Evolutionary conservation across 2,113 vertebrate genomes (phyloP).

Genomic region (Coreoperca whiteheadi): DNA sequence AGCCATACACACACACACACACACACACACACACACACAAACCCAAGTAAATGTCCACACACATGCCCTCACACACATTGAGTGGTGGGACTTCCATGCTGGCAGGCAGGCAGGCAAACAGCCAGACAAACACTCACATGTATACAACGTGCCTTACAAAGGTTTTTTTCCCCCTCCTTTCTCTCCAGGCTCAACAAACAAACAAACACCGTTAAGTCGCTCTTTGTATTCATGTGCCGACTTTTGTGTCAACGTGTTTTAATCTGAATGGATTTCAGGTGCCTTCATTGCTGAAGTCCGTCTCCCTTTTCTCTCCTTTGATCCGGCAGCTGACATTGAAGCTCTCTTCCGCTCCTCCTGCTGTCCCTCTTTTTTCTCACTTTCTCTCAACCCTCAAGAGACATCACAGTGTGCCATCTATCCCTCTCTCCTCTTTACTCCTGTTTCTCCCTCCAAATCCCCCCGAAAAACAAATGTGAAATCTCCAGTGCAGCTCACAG

Average conservation of each 20-base stretch:
- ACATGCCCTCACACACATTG: no score
- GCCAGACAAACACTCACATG: conserved; percentile 55
- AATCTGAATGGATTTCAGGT: conserved; percentile 68
- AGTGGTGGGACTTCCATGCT: conserved; percentile 43
- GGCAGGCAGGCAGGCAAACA: conserved; percentile 50
- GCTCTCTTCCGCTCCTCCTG: background rate
- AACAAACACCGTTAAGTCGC: conserved; percentile 48
- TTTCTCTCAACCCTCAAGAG: conserved; percentile 43
- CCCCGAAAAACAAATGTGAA: background rate
- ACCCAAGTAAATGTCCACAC: conserved; percentile 18
- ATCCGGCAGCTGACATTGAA: conserved; percentile 45
- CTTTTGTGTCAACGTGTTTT: conserved; percentile 57
- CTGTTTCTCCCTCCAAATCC: background rate
- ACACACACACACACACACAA: conserved; percentile 30
- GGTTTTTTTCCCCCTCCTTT: conserved; percentile 2
- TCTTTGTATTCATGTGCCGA: conserved; percentile 61
- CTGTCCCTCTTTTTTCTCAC: conserved; percentile 8
- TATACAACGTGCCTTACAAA: conserved; percentile 29
- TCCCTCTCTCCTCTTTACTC: conserved; percentile 35
- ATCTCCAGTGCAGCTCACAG: conserved; percentile 3
- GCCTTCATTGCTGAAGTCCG: conserved; percentile 36
- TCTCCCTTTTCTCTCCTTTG: conserved; percentile 14
- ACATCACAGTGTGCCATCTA: conserved; percentile 45
- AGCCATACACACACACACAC: conserved; percentile 34
- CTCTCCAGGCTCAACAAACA: conserved; percentile 48